Conservation (phyloP, 2,113 vertebrate species). For the Periophthalmodon schlosseri region DNA sequence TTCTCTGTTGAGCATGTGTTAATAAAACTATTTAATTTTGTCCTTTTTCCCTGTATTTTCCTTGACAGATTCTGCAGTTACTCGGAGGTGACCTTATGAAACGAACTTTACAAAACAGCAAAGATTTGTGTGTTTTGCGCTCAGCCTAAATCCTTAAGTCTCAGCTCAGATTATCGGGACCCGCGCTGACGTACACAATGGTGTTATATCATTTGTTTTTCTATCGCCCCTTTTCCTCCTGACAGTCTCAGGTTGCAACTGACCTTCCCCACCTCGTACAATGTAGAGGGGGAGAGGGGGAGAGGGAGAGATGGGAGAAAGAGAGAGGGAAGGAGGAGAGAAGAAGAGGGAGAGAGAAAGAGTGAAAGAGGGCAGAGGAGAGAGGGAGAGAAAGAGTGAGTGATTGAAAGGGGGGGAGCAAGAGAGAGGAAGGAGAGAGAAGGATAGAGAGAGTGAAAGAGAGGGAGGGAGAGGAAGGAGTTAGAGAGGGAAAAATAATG, state of each 20-base stretch:
- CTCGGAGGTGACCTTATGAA: slow-evolving; percentile 31
- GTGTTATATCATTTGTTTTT: slow-evolving; percentile 68
- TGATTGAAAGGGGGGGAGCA: not conserved
- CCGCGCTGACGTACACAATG: slow-evolving; percentile 27
- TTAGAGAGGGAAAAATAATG: not conserved
- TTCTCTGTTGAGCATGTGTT: no score
- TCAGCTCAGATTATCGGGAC: slow-evolving; percentile 9
- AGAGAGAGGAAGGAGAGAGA: not conserved
- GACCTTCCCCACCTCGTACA: slow-evolving; percentile 31
- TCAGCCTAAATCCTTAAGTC: slow-evolving; percentile 6
- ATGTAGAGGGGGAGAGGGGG: slow-evolving; percentile 17
- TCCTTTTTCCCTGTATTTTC: not conserved
- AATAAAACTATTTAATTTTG: no score
- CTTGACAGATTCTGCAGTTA: not conserved
- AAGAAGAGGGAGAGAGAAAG: not conserved
- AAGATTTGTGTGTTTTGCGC: slow-evolving; percentile 4
- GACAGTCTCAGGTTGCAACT: slow-evolving; percentile 51
- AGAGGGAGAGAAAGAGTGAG: not conserved
- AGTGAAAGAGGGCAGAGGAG: not conserved
- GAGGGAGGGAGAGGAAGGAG: no score
- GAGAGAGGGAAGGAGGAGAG: not conserved
- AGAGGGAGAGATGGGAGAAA: not conserved
- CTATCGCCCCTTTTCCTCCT: slow-evolving; percentile 26
- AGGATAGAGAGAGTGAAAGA: not conserved
- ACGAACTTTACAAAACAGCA: not conserved